Percentiles rank a stretch among this genome's conserved stretches.
Conservation (phyloP, 2,888 invertebrate species). For the Plagiodera versicolora region DNA sequence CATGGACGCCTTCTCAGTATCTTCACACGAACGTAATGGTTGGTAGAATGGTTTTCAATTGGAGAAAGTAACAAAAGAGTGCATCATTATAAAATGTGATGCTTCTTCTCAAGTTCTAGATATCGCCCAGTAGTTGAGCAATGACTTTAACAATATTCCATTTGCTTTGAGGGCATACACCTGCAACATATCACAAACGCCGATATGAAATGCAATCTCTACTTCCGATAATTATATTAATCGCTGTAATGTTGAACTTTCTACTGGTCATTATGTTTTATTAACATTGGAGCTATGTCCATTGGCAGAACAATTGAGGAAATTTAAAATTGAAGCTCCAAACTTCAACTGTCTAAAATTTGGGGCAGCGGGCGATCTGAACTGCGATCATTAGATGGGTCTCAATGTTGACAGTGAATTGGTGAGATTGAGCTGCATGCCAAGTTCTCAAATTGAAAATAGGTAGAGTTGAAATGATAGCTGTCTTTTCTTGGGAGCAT, state of each 20-base stretch:
- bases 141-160: neutral
- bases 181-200: constrained; percentile 12
- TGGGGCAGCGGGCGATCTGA: too few relatives aligned
- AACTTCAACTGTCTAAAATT: too few relatives aligned
- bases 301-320: neutral
- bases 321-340: too few relatives aligned
- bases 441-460: too few relatives aligned
- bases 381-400: too few relatives aligned
- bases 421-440: too few relatives aligned
- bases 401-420: too few relatives aligned
- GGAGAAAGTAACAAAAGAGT: neutral
- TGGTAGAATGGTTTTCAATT: neutral
- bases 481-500: too few relatives aligned
- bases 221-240: neutral
- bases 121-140: neutral
- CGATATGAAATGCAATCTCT: neutral
- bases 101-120: neutral
- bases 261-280: neutral
- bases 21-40: neutral
- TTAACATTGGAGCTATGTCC: neutral
- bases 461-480: too few relatives aligned
- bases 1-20: neutral
- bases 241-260: neutral
- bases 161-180: neutral
- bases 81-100: too few relatives aligned